These are phyloP conservation scores for Heteromurus nitidus DNA, from an alignment of 2,888 invertebrate genomes.

Conservation along the genomic window DNA sequence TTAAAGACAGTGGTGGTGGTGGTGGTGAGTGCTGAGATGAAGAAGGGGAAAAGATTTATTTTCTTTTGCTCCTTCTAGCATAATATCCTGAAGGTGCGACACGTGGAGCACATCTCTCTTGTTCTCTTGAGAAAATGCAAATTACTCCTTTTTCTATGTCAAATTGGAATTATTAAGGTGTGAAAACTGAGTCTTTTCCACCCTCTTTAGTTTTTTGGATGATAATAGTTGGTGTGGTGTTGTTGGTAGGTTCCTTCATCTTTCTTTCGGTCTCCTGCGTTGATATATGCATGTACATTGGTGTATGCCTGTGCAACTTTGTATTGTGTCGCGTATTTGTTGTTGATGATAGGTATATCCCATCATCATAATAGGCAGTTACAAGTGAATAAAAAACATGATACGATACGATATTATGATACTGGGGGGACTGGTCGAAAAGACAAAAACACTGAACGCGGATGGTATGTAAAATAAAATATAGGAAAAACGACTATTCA, in stretches of 20 bases:
- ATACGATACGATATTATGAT: neutral
- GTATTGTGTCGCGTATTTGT: too few relatives aligned
- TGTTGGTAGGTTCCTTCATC: too few relatives aligned
- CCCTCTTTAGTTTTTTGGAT: slow-evolving; percentile 36
- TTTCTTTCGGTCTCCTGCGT: too few relatives aligned
- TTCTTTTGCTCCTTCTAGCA: neutral
- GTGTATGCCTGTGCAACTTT: too few relatives aligned
- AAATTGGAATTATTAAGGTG: slow-evolving; percentile 63
- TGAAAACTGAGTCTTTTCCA: slow-evolving; percentile 54
- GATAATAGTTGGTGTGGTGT: too few relatives aligned
- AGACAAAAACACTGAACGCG: neutral
- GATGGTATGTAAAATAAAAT: neutral
- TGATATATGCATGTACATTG: too few relatives aligned
- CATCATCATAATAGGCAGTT: too few relatives aligned
- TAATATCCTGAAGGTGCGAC: slow-evolving; percentile 49
- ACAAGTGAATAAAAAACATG: too few relatives aligned
- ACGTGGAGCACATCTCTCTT: slow-evolving; percentile 46
- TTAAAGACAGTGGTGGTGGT: too few relatives aligned
- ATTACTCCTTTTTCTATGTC: slow-evolving; percentile 58
- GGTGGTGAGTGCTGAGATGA: neutral
- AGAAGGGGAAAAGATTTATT: neutral
- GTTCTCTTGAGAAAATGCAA: slow-evolving; percentile 47
- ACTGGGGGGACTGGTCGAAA: neutral
- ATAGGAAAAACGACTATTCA: neutral
- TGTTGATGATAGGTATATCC: too few relatives aligned